phyloP scores from a whole-genome alignment of 2,113 vertebrate species.

The Perca flavescens region DNA sequence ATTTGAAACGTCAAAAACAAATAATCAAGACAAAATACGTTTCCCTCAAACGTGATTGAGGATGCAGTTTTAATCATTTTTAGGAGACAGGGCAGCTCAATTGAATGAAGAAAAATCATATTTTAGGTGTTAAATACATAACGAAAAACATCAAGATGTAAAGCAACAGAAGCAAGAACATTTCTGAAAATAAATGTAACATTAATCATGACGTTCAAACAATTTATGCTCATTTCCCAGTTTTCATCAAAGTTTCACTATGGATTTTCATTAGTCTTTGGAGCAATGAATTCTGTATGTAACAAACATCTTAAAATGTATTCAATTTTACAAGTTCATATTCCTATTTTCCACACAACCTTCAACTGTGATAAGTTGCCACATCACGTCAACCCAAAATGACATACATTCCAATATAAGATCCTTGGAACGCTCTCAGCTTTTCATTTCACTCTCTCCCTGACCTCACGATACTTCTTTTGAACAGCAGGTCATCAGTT shows the following conservation, averaged over 20 bases:
- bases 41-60: no score
- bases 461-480: slow-evolving; percentile 31
- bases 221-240: no score
- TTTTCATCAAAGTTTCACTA: not conserved
- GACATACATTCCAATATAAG: not conserved
- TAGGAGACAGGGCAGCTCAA: no score
- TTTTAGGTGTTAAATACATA: no score
- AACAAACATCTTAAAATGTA: not conserved
- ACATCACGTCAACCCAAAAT: slow-evolving; percentile 5
- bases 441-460: slow-evolving; percentile 8
- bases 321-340: not conserved
- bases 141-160: no score
- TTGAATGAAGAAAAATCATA: no score
- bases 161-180: no score
- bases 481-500: slow-evolving; percentile 56
- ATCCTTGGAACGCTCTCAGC: not conserved
- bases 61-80: no score
- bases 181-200: no score
- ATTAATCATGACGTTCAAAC: no score
- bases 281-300: not conserved
- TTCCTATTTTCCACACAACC: not conserved
- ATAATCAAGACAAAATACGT: no score
- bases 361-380: slow-evolving; percentile 6
- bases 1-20: no score
- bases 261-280: not conserved